Evolutionary conservation across 1,140 invertebrate genomes (phyloP).

Genomic region (Piezodorus guildinii): DNA sequence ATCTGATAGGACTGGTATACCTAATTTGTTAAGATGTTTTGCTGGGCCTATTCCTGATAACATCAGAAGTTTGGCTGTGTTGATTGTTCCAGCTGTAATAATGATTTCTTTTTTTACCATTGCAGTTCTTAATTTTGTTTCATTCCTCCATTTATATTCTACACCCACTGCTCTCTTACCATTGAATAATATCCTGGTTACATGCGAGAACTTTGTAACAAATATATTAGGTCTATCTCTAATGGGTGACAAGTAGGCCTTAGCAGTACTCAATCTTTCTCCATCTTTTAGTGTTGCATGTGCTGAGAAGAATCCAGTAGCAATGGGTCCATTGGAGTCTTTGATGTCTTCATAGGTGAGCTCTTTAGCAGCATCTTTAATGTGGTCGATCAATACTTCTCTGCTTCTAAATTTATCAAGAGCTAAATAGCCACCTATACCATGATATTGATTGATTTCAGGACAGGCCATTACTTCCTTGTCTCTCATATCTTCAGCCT

Average conservation of each 20-base stretch:
- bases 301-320: conserved; percentile 6
- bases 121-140: conserved; percentile 41
- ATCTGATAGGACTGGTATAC: conserved; percentile 17
- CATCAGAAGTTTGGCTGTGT: conserved; percentile 37
- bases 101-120: conserved; percentile 56
- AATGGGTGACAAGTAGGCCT: conserved; percentile 56
- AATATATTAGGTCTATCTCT: conserved; percentile 50
- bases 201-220: conserved; percentile 48
- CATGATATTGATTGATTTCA: conserved; percentile 37
- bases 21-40: conserved; percentile 32
- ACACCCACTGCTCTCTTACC: conserved; percentile 59
- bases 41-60: conserved; percentile 40
- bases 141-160: conserved; percentile 43
- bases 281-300: conserved; percentile 37
- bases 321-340: conserved; percentile 41
- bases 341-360: conserved; percentile 38
- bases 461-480: conserved; percentile 21
- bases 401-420: conserved; percentile 40
- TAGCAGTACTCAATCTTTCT: conserved; percentile 24
- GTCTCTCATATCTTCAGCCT: conserved; percentile 37
- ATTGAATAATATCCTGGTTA: conserved; percentile 34
- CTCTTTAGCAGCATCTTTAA: conserved; percentile 43
- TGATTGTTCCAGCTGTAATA: conserved; percentile 32
- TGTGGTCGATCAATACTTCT: conserved; percentile 28
- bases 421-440: conserved; percentile 42